Conservation (phyloP, 2,888 invertebrate genomes). For the Drosophila fungiperda region DNA sequence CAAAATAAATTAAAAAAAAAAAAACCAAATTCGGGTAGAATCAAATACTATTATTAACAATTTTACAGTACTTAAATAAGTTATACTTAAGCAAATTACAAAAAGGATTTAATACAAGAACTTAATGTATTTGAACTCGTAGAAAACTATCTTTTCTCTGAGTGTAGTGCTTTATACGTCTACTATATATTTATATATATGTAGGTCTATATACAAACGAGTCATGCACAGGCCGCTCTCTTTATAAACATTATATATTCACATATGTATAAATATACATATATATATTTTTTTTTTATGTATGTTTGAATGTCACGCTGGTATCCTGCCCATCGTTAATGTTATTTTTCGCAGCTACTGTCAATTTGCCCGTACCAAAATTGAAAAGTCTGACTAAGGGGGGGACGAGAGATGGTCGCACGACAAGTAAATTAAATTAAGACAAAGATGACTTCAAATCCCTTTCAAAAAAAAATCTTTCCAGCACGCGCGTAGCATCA, state of each 20-base stretch:
- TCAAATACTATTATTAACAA: not conserved
- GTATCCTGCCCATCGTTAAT: slow-evolving; percentile 53
- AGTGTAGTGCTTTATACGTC: not conserved
- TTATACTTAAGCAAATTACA: not conserved
- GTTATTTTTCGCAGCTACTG: slow-evolving; percentile 49
- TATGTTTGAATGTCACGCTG: slow-evolving; percentile 19
- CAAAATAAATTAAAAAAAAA: not conserved
- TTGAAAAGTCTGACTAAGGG: not conserved
- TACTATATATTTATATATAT: not conserved
- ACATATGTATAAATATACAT: not conserved
- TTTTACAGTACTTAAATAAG: not conserved
- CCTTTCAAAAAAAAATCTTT: slow-evolving; percentile 59
- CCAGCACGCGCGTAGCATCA: slow-evolving; percentile 6
- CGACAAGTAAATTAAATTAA: slow-evolving; percentile 60
- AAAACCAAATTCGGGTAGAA: not conserved
- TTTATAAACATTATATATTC: slow-evolving; percentile 10
- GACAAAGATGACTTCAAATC: slow-evolving; percentile 47
- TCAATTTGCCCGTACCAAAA: slow-evolving; percentile 4
- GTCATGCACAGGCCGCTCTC: slow-evolving; percentile 59
- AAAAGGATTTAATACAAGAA: not conserved
- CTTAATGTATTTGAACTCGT: too few species aligned
- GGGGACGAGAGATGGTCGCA: slow-evolving; percentile 5
- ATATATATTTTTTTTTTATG: not conserved
- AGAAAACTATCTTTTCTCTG: not conserved
- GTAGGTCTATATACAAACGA: slow-evolving; percentile 49